phyloP scores from a whole-genome alignment of 2,797 vertebrate genomes.

The Halcyon leucocephala region DNA sequence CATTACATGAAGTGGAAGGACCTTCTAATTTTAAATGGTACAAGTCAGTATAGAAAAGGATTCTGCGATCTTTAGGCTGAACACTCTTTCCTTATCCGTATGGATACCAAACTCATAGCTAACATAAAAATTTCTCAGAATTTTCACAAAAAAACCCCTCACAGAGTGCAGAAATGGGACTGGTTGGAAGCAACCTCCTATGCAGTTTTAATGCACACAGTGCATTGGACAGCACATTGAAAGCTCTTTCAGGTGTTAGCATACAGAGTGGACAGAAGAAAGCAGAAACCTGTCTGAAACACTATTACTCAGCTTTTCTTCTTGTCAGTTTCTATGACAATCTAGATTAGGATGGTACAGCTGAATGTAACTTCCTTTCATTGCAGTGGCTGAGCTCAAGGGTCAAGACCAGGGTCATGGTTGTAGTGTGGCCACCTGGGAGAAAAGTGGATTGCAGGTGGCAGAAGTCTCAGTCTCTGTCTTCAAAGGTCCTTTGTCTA shows the following conservation, averaged over 20 bases:
- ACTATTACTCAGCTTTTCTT: not conserved
- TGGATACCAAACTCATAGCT: not conserved
- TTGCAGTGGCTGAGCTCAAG: not conserved
- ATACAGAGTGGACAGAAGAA: not conserved
- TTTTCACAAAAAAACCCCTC: not conserved
- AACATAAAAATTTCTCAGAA: not conserved
- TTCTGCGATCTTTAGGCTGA: not conserved
- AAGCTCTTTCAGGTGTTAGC: not conserved
- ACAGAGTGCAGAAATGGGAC: not conserved
- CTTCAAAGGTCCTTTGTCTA: not conserved
- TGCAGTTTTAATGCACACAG: not conserved
- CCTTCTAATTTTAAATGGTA: not conserved
- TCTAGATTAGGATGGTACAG: not conserved
- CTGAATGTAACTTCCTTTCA: not conserved
- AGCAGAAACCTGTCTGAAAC: not conserved
- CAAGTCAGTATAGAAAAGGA: not conserved
- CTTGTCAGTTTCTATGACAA: not conserved
- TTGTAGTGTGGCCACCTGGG: not conserved
- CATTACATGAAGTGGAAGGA: not conserved
- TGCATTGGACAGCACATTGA: not conserved
- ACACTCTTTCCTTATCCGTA: not conserved
- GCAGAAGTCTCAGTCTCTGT: not conserved
- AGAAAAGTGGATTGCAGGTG: not conserved
- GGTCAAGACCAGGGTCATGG: not conserved
- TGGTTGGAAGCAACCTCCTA: not conserved